Evolutionary conservation across 1,140 invertebrate genomes (phyloP).

Genomic region (Hycleus phaleratus): DNA sequence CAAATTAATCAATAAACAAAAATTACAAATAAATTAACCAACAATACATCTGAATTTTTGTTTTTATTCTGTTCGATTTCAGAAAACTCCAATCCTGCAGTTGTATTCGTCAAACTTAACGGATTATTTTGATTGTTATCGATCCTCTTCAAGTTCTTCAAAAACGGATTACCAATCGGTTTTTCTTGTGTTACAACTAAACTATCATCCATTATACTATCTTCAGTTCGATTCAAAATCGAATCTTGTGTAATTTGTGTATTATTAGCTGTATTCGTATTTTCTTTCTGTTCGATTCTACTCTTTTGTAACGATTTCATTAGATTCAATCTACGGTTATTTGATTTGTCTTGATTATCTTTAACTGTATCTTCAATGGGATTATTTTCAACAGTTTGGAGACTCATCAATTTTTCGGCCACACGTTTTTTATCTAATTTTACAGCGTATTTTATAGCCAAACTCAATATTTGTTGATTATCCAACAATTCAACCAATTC

Average conservation of each 20-base stretch:
- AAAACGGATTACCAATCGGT: slow-evolving; percentile 21
- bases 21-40: no score
- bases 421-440: slow-evolving; percentile 66
- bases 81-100: slow-evolving; percentile 23
- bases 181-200: not conserved
- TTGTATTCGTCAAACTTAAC: slow-evolving; percentile 28
- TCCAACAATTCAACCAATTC: slow-evolving; percentile 80
- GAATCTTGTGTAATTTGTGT: not conserved
- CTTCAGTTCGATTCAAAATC: not conserved
- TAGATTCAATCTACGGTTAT: not conserved
- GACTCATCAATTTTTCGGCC: slow-evolving; percentile 57
- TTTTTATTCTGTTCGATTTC: slow-evolving; percentile 16
- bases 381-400: not conserved
- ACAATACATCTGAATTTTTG: not conserved
- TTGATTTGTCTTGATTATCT: no score
- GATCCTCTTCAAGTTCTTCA: slow-evolving; percentile 19
- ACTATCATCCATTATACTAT: not conserved
- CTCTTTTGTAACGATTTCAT: not conserved
- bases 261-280: not conserved
- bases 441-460: slow-evolving; percentile 81
- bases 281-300: not conserved
- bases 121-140: slow-evolving; percentile 15
- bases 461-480: slow-evolving; percentile 64
- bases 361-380: not conserved
- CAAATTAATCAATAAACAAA: slow-evolving; percentile 5